Conservation (phyloP, 2,113 vertebrate genomes). For the Cyanocitta stelleri region DNA sequence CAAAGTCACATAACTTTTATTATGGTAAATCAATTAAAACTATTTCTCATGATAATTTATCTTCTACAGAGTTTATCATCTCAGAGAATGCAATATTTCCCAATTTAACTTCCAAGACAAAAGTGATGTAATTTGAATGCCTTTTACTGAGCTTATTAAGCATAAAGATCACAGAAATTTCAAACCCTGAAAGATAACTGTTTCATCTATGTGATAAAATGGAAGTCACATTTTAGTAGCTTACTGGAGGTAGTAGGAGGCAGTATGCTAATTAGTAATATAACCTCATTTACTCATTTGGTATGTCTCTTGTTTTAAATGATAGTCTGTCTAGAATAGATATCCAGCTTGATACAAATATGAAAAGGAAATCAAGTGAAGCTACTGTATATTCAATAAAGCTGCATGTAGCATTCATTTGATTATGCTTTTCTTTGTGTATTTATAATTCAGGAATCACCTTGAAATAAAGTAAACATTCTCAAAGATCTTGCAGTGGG, state of each 20-base stretch:
- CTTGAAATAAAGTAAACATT: slow-evolving; percentile 29
- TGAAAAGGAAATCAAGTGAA: slow-evolving; percentile 52
- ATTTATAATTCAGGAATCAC: slow-evolving; percentile 18
- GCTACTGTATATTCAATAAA: slow-evolving; percentile 39
- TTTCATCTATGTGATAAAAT: slow-evolving; percentile 83
- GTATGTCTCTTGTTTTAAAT: slow-evolving; percentile 64
- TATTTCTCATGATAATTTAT: slow-evolving; percentile 86
- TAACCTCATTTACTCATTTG: slow-evolving; percentile 78
- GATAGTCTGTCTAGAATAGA: slow-evolving; percentile 63
- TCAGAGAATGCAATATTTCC: slow-evolving; percentile 79
- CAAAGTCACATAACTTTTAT: slow-evolving; percentile 83
- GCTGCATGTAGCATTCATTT: background rate
- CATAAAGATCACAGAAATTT: slow-evolving; percentile 83
- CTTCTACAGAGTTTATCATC: slow-evolving; percentile 80
- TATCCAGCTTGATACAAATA: slow-evolving; percentile 69
- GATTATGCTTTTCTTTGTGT: background rate
- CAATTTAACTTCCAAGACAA: slow-evolving; percentile 83
- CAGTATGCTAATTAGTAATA: slow-evolving; percentile 78
- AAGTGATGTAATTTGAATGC: slow-evolving; percentile 82
- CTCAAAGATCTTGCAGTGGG: background rate
- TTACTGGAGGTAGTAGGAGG: slow-evolving; percentile 70
- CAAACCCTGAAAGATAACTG: slow-evolving; percentile 81
- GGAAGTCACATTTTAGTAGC: slow-evolving; percentile 71
- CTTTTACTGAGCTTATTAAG: slow-evolving; percentile 82
- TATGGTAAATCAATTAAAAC: slow-evolving; percentile 85